Percentiles rank a stretch among this genome's conserved stretches.
These are phyloP conservation scores for Lepidurus couesii DNA, from an alignment of 1,140 invertebrate genomes.

Conservation along the genomic window DNA sequence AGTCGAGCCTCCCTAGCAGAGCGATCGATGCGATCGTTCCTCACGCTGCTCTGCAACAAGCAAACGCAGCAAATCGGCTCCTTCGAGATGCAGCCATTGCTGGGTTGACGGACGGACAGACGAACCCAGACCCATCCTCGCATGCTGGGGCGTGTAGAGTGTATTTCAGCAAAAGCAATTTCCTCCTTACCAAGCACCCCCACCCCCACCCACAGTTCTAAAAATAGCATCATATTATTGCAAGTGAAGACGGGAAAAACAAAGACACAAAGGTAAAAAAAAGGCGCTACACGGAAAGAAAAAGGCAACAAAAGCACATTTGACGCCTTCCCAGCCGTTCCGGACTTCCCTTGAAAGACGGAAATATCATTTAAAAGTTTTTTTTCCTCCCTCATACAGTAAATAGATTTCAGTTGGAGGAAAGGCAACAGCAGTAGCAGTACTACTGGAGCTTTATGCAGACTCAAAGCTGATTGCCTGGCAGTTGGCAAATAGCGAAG, in stretches of 20 bases:
- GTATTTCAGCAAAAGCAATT: conserved; percentile 2
- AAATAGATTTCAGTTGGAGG: not conserved
- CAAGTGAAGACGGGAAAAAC: not conserved
- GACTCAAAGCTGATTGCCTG: conserved; percentile 18
- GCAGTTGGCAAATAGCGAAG: conserved; percentile 16
- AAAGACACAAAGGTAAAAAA: not conserved
- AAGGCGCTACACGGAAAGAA: not conserved
- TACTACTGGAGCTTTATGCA: not conserved
- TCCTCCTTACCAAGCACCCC: not conserved
- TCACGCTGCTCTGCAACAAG: not conserved
- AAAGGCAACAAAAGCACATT: not conserved
- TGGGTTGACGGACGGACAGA: not conserved
- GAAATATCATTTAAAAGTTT: conserved; percentile 15
- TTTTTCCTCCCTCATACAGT: not conserved
- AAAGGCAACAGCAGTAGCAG: not conserved
- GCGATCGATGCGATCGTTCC: not conserved
- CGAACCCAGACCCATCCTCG: not conserved
- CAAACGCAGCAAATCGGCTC: conserved; percentile 3
- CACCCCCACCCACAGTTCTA: not conserved
- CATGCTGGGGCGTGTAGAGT: not conserved
- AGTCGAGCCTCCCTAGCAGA: not conserved
- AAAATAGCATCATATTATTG: not conserved
- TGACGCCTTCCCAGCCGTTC: not conserved
- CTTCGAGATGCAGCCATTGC: conserved; percentile 17
- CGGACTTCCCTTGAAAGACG: not conserved